These are phyloP conservation scores for Orthosia gracilis DNA, from an alignment of 2,888 invertebrate genomes.

Conservation along the genomic window DNA sequence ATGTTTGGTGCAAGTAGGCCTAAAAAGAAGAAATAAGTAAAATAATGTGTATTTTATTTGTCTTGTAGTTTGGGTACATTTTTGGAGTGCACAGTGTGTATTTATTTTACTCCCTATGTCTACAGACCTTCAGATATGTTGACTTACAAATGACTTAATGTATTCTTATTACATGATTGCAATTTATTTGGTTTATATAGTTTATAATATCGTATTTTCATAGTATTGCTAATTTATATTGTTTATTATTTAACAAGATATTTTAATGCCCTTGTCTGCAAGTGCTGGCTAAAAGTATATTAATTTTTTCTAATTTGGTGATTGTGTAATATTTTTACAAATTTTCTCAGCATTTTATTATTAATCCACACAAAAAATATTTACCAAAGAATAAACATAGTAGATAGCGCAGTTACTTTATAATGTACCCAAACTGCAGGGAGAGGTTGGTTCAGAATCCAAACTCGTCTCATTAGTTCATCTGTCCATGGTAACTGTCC, in stretches of 20 bases:
- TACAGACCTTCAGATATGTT: not conserved
- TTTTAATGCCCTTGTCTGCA: not conserved
- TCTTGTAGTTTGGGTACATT: conserved; percentile 55
- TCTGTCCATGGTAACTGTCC: not conserved
- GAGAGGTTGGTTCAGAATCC: not conserved
- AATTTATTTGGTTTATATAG: conserved; percentile 7
- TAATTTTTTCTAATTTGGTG: not conserved
- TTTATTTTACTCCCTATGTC: conserved; percentile 18
- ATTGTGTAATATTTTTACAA: not conserved
- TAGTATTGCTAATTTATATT: conserved; percentile 2
- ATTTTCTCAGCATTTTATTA: not conserved
- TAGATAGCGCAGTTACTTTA: conserved; percentile 6
- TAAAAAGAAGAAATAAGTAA: not conserved
- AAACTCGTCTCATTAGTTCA: conserved; percentile 1
- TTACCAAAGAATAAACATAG: not conserved
- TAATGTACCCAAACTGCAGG: conserved; percentile 46
- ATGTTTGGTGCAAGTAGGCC: not conserved
- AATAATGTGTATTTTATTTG: conserved; percentile 4
- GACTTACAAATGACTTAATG: too few relatives aligned
- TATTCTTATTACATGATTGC: too few relatives aligned
- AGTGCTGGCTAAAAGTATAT: not conserved
- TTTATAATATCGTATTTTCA: not conserved
- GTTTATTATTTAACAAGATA: conserved; percentile 4
- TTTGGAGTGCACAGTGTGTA: conserved; percentile 6
- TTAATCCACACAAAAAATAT: too few relatives aligned